phyloP scores from a whole-genome alignment of 2,113 vertebrate genomes.

The Glareola pratincola region DNA sequence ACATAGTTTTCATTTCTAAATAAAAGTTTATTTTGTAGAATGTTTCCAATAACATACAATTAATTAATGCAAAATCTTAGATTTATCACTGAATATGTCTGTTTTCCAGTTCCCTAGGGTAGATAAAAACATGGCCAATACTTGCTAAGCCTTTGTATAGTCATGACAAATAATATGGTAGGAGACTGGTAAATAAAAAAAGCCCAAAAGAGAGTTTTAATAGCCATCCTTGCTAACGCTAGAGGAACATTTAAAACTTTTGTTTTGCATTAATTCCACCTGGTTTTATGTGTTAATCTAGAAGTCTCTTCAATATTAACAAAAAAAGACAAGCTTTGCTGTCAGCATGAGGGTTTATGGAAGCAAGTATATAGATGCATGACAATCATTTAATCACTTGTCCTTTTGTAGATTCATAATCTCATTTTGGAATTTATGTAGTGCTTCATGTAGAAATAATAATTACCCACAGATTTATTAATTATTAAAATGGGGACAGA shows the following conservation, averaged over 20 bases:
- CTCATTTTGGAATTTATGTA: not conserved
- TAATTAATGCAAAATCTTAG: not conserved
- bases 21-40: not conserved
- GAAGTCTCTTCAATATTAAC: not conserved
- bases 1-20: not conserved
- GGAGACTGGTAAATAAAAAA: not conserved
- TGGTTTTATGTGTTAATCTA: not conserved
- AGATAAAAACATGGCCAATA: not conserved
- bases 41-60: not conserved
- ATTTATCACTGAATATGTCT: not conserved
- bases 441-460: not conserved
- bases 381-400: not conserved
- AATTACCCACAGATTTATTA: not conserved
- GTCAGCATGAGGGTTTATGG: not conserved
- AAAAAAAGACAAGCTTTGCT: not conserved
- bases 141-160: not conserved
- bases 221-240: not conserved
- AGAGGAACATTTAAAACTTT: not conserved
- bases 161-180: not conserved
- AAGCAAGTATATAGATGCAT: not conserved
- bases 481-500: not conserved
- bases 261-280: not conserved
- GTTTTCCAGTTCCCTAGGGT: not conserved
- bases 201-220: not conserved
- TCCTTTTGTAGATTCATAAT: not conserved